Percentiles rank a stretch among this genome's conserved stretches.
Evolutionary conservation across 2,888 invertebrate species (phyloP).

Genomic region (Cinara cedri): DNA sequence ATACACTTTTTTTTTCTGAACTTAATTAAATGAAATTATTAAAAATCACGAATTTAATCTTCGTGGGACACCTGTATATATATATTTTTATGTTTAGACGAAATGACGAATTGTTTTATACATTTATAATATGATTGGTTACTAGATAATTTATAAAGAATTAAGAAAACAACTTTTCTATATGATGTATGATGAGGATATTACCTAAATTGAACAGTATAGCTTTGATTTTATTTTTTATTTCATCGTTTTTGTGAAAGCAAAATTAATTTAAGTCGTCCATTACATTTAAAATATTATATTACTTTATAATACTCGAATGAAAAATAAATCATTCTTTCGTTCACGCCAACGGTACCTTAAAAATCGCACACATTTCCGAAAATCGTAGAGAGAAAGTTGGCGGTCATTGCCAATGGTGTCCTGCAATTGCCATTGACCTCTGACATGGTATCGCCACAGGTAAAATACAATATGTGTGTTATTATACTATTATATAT

Average conservation of each 20-base stretch:
- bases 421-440: conserved; percentile 20
- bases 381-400: conserved; percentile 43
- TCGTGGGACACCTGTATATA: no score
- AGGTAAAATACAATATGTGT: conserved; percentile 13
- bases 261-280: neutral
- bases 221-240: no score
- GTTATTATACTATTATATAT: conserved; percentile 24
- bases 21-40: no score
- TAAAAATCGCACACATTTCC: conserved; percentile 32
- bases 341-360: neutral
- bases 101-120: no score
- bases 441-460: conserved; percentile 34
- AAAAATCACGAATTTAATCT: no score
- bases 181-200: no score
- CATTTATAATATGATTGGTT: no score
- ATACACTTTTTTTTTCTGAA: no score
- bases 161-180: no score
- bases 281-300: neutral
- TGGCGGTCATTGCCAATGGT: neutral
- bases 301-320: neutral
- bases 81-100: no score
- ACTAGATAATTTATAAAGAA: no score
- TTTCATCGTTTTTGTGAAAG: conserved; percentile 14
- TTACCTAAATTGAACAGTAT: no score
- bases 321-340: conserved; percentile 12